Evolutionary conservation across 2,888 invertebrate species (phyloP), one percentile per base, ranked within the genome.

Genomic region (Agrotis ipsilon): DNA sequence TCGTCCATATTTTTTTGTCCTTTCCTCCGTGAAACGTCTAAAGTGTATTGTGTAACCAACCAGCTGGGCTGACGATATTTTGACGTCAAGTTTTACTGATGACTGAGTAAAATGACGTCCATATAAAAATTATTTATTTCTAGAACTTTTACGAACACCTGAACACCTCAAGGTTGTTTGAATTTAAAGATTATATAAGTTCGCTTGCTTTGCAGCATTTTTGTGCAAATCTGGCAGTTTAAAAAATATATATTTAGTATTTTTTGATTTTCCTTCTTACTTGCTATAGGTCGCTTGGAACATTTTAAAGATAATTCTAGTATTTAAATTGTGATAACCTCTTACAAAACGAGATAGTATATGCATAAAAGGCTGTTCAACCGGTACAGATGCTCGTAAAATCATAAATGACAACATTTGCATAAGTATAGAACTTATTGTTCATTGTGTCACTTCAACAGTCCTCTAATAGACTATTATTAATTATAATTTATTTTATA

Each of bases 21-120:
- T 21, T 54, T 45, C 32, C 39, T 64, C 11, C 7, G 45, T 48
- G 48, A 46, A 45, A 16, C 57, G 48, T 18, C 49, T 19, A 9
- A 59, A 54, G 9, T 49, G 43, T 45, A 43, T 71, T 73, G 54
- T 74, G 24, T 74, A 74, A 74, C 39, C 18, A 18, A 19, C n/a
- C 75, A 67, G 24, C 45, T 39, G 52, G 13, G 18, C 24, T 75
- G 32, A 72, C 70, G 74, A n/a, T 19, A 16, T 13, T 45, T 24
- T 52, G 60, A 51, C 79, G 79, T 64, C 59, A 63, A 18, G 0
- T 19, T 49, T 9, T 27, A 32, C 6, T 39, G 58, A 58, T 19
- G 58, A 6, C 32, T 1, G 32, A 39, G 2, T 1, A 48, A 51
- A 72, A 54, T 48, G 59, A 64, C 71, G 32, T 2, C 13, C 13